Evolutionary conservation across 2,113 vertebrate genomes (phyloP), one percentile per base, ranked within the genome.

Genomic region (Campylorhamphus procurvoides): DNA sequence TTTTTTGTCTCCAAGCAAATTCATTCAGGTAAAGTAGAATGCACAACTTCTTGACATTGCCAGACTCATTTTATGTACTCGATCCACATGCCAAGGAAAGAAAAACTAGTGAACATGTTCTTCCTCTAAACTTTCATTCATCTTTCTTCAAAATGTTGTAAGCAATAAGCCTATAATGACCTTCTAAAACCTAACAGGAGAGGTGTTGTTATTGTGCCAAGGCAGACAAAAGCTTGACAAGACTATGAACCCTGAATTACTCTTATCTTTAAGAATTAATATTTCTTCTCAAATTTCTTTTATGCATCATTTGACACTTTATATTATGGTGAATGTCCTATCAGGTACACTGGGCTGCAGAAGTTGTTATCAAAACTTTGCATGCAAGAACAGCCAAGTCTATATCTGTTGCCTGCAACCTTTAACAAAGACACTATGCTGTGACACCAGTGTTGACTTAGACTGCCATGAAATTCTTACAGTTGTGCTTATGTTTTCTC

Each of bases 301-400:
- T 28, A n/a, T 25, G 23, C 29, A 52, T 14, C 12, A 40, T 42
- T 47, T 24, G 16, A 19, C 17, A 14, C 7, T 24, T 25, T 24
- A 16, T 42, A 18, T 25, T 52, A 12, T 5, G 0, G 12, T 2
- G 3, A 85, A 50, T 44, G 14, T 55, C 4, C 6, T 37, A 6
- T 14, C 4, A 25, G n/a, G n/a, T 42, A 39, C 62, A 18, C 2
- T 24, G 33, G 4, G 4, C 10, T 62, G 8, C 39, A 18, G 66
- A 8, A 71, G 4, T 6, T 40, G 14, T 7, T 49, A 25, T 1
- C 20, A 29, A 44, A 92, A 35, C 6, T 23, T 62, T 5, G 2
- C 4, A 27, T 22, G 6, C 18, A 82, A 27, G 27, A 63, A 18
- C 4, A 64, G 1, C 11, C 8, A 18, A 5, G 4, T 42, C 33